Evolutionary conservation across 2,888 invertebrate genomes (phyloP).

Genomic region (Idaea aversata): DNA sequence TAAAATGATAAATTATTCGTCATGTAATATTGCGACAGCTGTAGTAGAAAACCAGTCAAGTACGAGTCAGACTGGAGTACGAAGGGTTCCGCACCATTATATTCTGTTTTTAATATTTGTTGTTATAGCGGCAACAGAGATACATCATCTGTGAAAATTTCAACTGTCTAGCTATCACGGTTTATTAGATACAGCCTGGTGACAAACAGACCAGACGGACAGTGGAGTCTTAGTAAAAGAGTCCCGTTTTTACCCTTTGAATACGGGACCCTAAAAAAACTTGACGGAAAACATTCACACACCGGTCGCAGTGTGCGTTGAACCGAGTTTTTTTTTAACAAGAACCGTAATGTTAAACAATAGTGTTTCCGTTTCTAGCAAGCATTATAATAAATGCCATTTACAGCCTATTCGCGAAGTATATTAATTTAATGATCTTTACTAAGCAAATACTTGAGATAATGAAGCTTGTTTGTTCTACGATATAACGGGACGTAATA

Average conservation of each 20-base stretch:
- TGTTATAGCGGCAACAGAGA: no score
- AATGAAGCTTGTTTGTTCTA: not conserved
- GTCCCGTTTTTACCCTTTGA: no score
- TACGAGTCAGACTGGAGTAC: no score
- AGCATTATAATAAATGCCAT: not conserved
- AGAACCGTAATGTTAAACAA: not conserved
- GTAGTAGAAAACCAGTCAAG: not conserved
- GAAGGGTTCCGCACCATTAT: no score
- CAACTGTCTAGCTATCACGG: no score
- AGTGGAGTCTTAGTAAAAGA: no score
- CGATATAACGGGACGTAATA: not conserved
- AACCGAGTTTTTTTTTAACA: not conserved
- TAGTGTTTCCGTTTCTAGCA: not conserved
- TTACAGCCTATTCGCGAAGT: not conserved
- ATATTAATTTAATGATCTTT: not conserved
- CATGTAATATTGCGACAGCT: not conserved
- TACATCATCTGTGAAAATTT: no score
- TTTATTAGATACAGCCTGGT: no score
- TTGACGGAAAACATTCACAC: not conserved
- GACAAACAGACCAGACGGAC: no score
- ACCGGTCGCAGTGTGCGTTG: not conserved
- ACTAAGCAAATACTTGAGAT: not conserved
- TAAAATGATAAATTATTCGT: not conserved
- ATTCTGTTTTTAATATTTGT: no score
- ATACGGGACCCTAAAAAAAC: not conserved